phyloP scores from a whole-genome alignment of 2,113 vertebrate species.

The Picathartes gymnocephalus region DNA sequence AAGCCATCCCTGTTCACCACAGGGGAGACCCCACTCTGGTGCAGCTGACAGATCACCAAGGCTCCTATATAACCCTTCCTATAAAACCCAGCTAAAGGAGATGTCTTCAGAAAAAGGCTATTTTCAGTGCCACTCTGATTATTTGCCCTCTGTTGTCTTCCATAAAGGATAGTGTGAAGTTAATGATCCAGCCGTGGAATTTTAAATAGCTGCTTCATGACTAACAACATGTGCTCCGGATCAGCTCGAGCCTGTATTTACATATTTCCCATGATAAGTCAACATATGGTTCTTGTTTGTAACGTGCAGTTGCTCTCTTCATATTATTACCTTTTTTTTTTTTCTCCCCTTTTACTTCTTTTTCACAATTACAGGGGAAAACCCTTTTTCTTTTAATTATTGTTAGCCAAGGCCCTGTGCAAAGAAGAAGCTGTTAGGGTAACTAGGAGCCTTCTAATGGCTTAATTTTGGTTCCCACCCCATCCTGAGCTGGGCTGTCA shows the following conservation, averaged over 20 bases:
- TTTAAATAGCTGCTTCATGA: slow-evolving; percentile 72
- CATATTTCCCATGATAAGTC: slow-evolving; percentile 80
- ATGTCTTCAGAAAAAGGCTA: not conserved
- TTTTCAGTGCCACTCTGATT: slow-evolving; percentile 3
- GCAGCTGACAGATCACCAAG: not conserved
- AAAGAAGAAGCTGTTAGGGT: not conserved
- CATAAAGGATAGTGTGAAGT: slow-evolving; percentile 54
- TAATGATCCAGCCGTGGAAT: slow-evolving; percentile 37
- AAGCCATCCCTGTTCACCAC: not conserved
- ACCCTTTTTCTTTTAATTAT: slow-evolving; percentile 15
- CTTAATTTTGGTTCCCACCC: not conserved
- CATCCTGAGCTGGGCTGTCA: not conserved
- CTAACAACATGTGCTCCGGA: slow-evolving; percentile 75
- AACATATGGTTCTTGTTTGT: slow-evolving; percentile 77
- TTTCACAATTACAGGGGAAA: not conserved
- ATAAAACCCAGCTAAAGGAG: not conserved
- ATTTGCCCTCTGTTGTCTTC: slow-evolving; percentile 17
- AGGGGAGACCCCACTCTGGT: not conserved
- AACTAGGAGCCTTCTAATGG: not conserved
- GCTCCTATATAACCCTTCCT: not conserved
- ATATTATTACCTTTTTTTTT: not conserved
- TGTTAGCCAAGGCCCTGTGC: not conserved
- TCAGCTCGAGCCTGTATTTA: slow-evolving; percentile 69
- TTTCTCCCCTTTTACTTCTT: not conserved
- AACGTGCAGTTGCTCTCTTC: slow-evolving; percentile 50